phyloP scores from a whole-genome alignment of 2,888 invertebrate species.

The Amphipyra berbera region DNA sequence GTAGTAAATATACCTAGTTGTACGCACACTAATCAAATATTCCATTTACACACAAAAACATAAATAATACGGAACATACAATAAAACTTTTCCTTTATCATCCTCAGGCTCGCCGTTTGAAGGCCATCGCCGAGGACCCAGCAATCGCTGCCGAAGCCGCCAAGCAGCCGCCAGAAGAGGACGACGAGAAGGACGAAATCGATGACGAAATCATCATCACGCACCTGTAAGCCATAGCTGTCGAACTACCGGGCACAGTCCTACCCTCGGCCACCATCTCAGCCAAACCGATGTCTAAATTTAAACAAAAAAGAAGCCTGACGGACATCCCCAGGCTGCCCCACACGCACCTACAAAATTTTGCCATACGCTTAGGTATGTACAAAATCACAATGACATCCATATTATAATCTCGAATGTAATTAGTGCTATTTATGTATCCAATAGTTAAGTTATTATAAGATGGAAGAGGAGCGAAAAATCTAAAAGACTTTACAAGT shows the following conservation, averaged over 20 bases:
- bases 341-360: conserved; percentile 42
- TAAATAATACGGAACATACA: too few species aligned
- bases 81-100: conserved; percentile 34
- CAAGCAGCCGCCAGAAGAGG: conserved; percentile 93
- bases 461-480: conserved; percentile 59
- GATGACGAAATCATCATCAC: conserved; percentile 97
- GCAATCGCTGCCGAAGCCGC: conserved; percentile 91
- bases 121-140: conserved; percentile 92
- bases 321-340: conserved; percentile 29
- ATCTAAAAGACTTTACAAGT: conserved; percentile 74
- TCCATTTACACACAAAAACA: too few species aligned
- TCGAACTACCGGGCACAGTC: conserved; percentile 20
- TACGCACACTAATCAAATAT: too few species aligned
- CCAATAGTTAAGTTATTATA: conserved; percentile 70
- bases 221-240: conserved; percentile 90
- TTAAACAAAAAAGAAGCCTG: conserved; percentile 13
- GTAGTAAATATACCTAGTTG: too few species aligned
- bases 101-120: conserved; percentile 91
- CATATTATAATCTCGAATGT: conserved; percentile 71
- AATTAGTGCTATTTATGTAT: conserved; percentile 77
- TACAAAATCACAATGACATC: conserved; percentile 63
- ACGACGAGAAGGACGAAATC: conserved; percentile 96
- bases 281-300: conserved; percentile 38
- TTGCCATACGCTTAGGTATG: conserved; percentile 62
- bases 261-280: conserved; percentile 32